A percentile compares a stretch with the other conserved stretches of the same genome.
phyloP scores from a whole-genome alignment of 2,797 vertebrate species.

The Lacerta bilineata region DNA sequence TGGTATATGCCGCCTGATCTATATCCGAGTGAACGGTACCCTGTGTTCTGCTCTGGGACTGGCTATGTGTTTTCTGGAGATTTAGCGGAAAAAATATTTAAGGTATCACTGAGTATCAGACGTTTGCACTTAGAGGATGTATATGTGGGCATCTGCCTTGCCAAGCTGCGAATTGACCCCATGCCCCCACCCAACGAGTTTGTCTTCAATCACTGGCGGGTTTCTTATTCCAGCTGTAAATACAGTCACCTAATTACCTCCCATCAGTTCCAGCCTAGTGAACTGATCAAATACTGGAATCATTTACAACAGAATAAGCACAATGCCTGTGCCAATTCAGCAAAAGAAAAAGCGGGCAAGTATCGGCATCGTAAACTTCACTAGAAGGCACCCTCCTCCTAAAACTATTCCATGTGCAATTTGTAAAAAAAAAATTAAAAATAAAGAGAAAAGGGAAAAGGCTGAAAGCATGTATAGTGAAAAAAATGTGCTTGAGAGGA shows the following conservation, averaged over 20 bases:
- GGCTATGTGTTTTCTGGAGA: conserved; percentile 98
- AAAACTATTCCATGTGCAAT: conserved; percentile 48
- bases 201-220: conserved; percentile 98
- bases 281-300: conserved; percentile 96
- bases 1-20: conserved; percentile 96
- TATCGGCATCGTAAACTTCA: conserved; percentile 89
- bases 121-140: conserved; percentile 95
- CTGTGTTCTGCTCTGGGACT: conserved; percentile 98
- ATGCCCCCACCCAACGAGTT: conserved; percentile 92
- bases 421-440: conserved; percentile 70
- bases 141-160: conserved; percentile 94
- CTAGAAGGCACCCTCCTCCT: conserved; percentile 78
- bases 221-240: conserved; percentile 97
- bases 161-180: conserved; percentile 91
- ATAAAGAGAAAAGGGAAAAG: conserved; percentile 20
- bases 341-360: conserved; percentile 85
- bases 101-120: conserved; percentile 86
- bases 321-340: conserved; percentile 87
- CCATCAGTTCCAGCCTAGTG: conserved; percentile 94
- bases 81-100: conserved; percentile 91
- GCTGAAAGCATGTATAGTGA: conserved; percentile 81
- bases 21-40: conserved; percentile 92
- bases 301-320: conserved; percentile 96
- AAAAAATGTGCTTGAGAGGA: conserved; percentile 76
- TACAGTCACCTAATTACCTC: conserved; percentile 98